phyloP scores from a whole-genome alignment of 1,140 invertebrate species.

The Steinernema feltiae region DNA sequence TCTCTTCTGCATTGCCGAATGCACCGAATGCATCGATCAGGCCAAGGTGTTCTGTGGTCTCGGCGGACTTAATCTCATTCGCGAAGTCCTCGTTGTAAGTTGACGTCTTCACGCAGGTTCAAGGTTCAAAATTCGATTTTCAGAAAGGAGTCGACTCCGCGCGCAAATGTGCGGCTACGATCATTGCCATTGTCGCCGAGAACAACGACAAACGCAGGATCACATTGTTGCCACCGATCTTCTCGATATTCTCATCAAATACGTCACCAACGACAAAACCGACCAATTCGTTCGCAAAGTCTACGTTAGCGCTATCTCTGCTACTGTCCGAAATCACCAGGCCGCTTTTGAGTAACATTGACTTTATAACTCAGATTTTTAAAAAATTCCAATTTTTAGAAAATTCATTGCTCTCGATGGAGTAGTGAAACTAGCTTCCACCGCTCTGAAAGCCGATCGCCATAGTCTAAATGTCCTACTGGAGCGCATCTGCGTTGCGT shows the following conservation, averaged over 20 bases:
- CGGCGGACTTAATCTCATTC: not conserved
- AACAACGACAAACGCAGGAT: not conserved
- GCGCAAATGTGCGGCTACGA: not conserved
- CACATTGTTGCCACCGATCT: not conserved
- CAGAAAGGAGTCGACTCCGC: too few relatives aligned
- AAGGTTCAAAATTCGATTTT: too few relatives aligned
- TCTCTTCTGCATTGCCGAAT: not conserved
- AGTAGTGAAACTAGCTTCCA: not conserved
- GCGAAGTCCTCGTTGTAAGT: not conserved
- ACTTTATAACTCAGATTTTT: not conserved
- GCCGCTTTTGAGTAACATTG: not conserved
- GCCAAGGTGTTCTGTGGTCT: not conserved
- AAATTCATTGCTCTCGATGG: not conserved
- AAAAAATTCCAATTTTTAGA: not conserved
- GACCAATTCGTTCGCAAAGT: not conserved
- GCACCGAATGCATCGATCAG: not conserved
- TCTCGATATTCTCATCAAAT: not conserved
- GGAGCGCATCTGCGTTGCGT: not conserved
- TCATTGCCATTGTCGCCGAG: not conserved
- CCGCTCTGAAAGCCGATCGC: not conserved
- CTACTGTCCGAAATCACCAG: not conserved
- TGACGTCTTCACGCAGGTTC: too few relatives aligned
- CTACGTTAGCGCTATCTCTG: not conserved
- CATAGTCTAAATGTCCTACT: not conserved
- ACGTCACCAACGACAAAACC: not conserved